phyloP scores from a whole-genome alignment of 2,113 vertebrate species.

The human region GRCh38 chr13:96762501-96763000 shows the following conservation, averaged over 20 bases:
- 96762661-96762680: constrained; percentile 6
- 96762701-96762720: constrained; percentile 18
- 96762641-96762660: background rate
- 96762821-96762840: background rate
- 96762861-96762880: background rate
- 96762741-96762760: constrained; percentile 66
- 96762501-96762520: background rate
- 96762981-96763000: background rate
- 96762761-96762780: constrained; percentile 61
- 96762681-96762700: constrained; percentile 40
- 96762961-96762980: background rate
- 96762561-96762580: background rate
- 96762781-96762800: constrained; percentile 64
- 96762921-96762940: background rate
- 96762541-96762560: background rate
- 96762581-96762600: background rate
- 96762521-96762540: background rate
- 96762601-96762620: background rate
- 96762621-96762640: background rate
- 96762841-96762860: background rate
- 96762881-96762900: background rate
- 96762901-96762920: background rate
- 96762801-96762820: constrained; percentile 67
- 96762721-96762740: constrained; percentile 57
- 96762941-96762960: background rate